Evolutionary conservation across 2,888 invertebrate species (phyloP), one percentile per base, ranked within the genome.

Genomic region (Drosophila neotestacea): DNA sequence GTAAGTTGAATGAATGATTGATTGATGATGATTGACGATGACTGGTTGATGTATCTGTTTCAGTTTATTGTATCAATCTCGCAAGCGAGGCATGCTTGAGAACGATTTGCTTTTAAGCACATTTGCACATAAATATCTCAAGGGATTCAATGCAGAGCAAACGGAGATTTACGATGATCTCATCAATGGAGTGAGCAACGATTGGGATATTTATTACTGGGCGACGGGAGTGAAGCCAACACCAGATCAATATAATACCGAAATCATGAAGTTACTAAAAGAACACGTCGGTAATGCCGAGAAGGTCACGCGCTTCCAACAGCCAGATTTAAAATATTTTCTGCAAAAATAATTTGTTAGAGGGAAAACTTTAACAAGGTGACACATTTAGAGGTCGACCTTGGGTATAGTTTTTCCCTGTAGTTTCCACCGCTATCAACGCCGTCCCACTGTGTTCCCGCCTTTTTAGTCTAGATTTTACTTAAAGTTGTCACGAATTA

Each of bases 171-270:
- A 99, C 90, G 99, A 99, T 91, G 93, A 93, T 61, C 94, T 99
- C 6, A 98, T 99, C 67, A 99, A 99, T 93, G 94, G 96, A 22
- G 97, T 98, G 1, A 96, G 96, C 34, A 99, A 98, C 92, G 99
- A 99, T 92, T 99, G 99, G 99, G 99, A 99, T 81, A 96, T 99
- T 70, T 99, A 95, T 92, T 96, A 99, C 91, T 99, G 99, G 98
- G 96, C 97, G 11, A 96, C 96, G 41, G 96, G 95, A 62, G 95
- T 95, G 4, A 95, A 96, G 89, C 95, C 96, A n/a, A 96, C 96
- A 6, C 98, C 98, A 1, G 90, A 94, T 47, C 96, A 98, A 91
- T 98, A 96, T 92, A 94, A 98, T 83, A 97, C 95, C 90, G 96
- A 96, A 92, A 93, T 98, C n/a, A 97, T 98, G 97, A 92, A 94